phyloP scores from a whole-genome alignment of 2,888 invertebrate genomes.

The Phengaris alcon region DNA sequence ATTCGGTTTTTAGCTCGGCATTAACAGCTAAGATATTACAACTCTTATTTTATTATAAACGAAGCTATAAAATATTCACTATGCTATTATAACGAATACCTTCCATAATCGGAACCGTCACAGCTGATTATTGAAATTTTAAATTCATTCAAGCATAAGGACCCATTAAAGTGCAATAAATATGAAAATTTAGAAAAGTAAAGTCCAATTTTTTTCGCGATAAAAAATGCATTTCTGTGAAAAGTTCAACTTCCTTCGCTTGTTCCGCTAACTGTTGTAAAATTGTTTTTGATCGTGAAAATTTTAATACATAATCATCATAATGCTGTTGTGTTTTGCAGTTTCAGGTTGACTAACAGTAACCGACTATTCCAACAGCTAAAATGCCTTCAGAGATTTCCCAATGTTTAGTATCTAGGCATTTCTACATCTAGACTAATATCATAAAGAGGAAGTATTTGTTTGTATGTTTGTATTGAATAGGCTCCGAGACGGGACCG shows the following conservation, averaged over 20 bases:
- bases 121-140: too few species aligned
- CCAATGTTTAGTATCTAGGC: background rate
- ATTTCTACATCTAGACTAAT: too few species aligned
- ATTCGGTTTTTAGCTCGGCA: too few species aligned
- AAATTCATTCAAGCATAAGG: background rate
- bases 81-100: background rate
- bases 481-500: too few species aligned
- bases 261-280: background rate
- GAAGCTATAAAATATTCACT: too few species aligned
- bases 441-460: too few species aligned
- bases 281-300: background rate
- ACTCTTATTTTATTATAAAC: too few species aligned
- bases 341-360: too few species aligned
- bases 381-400: too few species aligned
- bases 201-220: background rate
- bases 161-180: background rate
- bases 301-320: background rate
- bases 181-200: background rate
- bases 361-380: background rate
- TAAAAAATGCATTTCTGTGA: constrained; percentile 1
- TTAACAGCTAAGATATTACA: too few species aligned
- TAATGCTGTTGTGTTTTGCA: too few species aligned
- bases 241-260: constrained; percentile 5
- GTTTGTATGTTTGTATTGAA: too few species aligned
- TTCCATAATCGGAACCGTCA: background rate